A percentile compares a stretch with the other conserved stretches of the same genome.
Conservation (phyloP, 2,888 invertebrate genomes). For the Diabrotica balteata region DNA sequence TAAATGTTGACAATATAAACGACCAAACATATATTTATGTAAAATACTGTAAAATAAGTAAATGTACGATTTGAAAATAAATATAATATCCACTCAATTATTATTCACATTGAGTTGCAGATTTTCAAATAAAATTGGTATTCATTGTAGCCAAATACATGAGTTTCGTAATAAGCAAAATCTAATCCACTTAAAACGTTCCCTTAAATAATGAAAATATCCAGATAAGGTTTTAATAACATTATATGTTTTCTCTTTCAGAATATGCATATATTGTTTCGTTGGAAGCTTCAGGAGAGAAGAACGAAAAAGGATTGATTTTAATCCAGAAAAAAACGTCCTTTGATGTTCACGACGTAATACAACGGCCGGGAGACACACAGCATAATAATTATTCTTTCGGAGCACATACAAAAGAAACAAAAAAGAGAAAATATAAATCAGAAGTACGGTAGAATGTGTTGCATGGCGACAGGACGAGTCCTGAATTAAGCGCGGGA, state of each 20-base stretch:
- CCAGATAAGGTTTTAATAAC: slow-evolving; percentile 12
- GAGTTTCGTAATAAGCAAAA: background rate
- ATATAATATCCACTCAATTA: too few species aligned
- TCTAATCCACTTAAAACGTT: background rate
- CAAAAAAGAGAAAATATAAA: slow-evolving; percentile 12
- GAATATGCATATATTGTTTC: slow-evolving; percentile 21
- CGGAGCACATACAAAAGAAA: slow-evolving; percentile 16
- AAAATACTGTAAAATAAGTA: too few species aligned
- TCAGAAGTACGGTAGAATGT: slow-evolving; percentile 27
- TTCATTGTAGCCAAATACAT: too few species aligned
- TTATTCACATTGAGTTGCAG: too few species aligned
- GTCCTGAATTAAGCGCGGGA: slow-evolving; percentile 23
- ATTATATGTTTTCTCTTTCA: slow-evolving; percentile 23
- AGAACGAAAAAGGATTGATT: slow-evolving; percentile 32
- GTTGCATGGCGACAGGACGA: slow-evolving; percentile 19
- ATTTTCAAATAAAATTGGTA: too few species aligned
- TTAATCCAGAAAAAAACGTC: slow-evolving; percentile 25
- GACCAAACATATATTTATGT: too few species aligned
- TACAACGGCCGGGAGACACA: slow-evolving; percentile 24
- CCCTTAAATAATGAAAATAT: slow-evolving; percentile 8
- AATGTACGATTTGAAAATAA: too few species aligned
- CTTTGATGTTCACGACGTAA: slow-evolving; percentile 31
- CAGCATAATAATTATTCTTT: slow-evolving; percentile 33
- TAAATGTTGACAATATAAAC: too few species aligned
- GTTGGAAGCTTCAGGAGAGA: slow-evolving; percentile 8